Evolutionary conservation across 92 coral and sea anemone species (phyloP), one percentile per base, ranked within the genome.

Genomic region (Diadumene lineata): DNA sequence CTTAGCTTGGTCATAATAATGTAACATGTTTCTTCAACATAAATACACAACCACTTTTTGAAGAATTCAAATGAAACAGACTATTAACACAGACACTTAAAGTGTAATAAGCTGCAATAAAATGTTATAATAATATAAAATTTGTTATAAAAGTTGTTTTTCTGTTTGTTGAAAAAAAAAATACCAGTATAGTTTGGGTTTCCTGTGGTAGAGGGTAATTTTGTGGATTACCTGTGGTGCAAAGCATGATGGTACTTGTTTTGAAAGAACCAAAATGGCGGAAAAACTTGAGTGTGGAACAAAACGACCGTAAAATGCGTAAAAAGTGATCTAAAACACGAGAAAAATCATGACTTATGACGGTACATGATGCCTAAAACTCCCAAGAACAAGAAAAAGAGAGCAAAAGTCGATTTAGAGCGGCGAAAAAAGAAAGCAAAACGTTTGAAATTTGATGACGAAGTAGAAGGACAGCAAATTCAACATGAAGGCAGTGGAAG

Each of bases 281-380:
- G 92, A 81, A 75, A 55, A 66, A 50, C 19, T 1, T 1, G 66
- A 44, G 25, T 28, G 1, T 23, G 16, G 29, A 30, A 15, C 3
- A 38, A 18, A 61, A 33, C 18, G 43, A 31, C 15, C 7, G 17
- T 66, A 46, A 63, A 13, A 34, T 56, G 44, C 46, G n/a, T 74
- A 15, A 32, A 7, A 60, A 13, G 24, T 19, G 32, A 48, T 48
- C 31, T 27, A 28, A 62, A 22, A 38, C 6, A 13, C 48, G 6
- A 4, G 6, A 38, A 13, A 38, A 38, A 38, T 38, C 9, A 25
- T 32, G 43, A 25, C 44, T 31, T 32, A 57, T 68, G 61, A 31
- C 72, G 23, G 24, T 68, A 78, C 43, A 57, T 3, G n/a, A 94
- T 94, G 98, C 98, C 98, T 1, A 94, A 94, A 66, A 38, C 88